These are phyloP conservation scores for Fratercula arctica DNA, from an alignment of 2,797 vertebrate species.

Conservation along the genomic window DNA sequence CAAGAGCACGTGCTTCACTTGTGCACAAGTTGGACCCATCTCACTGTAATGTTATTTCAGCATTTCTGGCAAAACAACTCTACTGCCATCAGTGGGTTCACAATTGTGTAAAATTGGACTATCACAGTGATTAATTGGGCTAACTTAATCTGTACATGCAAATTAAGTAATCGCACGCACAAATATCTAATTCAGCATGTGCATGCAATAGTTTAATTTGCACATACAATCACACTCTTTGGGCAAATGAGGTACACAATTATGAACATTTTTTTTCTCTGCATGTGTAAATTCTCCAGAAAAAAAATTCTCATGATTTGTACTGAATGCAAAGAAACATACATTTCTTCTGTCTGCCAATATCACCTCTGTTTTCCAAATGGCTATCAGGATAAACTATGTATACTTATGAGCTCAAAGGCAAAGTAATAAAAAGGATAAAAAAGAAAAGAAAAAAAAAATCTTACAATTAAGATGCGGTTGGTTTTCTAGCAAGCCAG, in stretches of 20 bases:
- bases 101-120: constrained; percentile 31
- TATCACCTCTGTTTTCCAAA: background rate
- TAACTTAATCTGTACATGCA: constrained; percentile 44
- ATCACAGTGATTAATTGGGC: constrained; percentile 44
- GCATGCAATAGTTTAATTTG: constrained; percentile 1
- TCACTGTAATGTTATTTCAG: background rate
- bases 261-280: background rate
- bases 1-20: background rate
- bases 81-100: background rate
- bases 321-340: background rate
- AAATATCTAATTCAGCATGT: constrained; percentile 18
- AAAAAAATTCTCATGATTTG: background rate
- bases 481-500: background rate
- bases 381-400: background rate
- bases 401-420: background rate
- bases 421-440: background rate
- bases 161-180: constrained; percentile 32
- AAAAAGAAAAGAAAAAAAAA: background rate
- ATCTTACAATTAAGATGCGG: background rate
- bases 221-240: background rate
- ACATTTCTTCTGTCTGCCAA: background rate
- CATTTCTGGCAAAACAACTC: background rate
- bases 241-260: background rate
- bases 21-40: background rate
- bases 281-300: background rate